A percentile compares a stretch with the other conserved stretches of the same genome.
phyloP scores from a whole-genome alignment of 2,888 invertebrate species.

The Sarcophaga carnaria region DNA sequence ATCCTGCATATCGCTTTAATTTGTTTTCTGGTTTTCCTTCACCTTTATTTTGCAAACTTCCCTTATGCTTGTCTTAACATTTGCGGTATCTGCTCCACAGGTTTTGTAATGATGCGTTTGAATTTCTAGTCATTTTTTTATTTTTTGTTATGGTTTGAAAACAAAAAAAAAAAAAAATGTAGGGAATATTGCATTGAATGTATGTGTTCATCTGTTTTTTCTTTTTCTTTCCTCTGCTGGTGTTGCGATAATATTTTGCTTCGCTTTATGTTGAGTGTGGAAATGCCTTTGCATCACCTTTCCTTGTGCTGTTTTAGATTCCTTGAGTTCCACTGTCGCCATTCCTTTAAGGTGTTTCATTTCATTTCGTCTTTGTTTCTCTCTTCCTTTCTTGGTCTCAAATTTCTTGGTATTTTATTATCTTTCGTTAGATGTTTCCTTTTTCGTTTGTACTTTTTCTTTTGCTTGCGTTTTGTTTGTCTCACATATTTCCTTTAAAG shows the following conservation, averaged over 20 bases:
- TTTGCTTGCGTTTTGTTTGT: not conserved
- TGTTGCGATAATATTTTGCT: not conserved
- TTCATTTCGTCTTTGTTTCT: conserved; percentile 21
- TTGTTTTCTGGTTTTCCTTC: conserved; percentile 47
- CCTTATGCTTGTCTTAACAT: not conserved
- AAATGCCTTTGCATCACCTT: conserved; percentile 59
- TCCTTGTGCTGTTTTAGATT: conserved; percentile 57
- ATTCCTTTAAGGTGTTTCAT: conserved; percentile 37
- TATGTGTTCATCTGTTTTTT: conserved; percentile 7
- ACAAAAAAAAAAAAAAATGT: too few species aligned
- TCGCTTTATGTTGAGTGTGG: not conserved
- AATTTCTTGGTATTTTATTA: conserved; percentile 48
- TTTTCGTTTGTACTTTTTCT: not conserved
- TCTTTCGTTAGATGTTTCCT: conserved; percentile 35
- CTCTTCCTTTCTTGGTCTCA: not conserved
- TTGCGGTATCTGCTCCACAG: not conserved
- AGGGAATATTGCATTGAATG: not conserved
- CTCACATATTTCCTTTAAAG: conserved; percentile 6
- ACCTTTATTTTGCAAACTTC: not conserved
- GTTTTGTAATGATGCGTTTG: conserved; percentile 41
- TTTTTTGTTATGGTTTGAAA: too few species aligned
- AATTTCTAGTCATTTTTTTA: too few species aligned
- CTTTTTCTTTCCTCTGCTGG: not conserved
- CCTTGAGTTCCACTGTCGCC: conserved; percentile 57
- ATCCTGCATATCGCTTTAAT: conserved; percentile 48